Evolutionary conservation across 2,888 invertebrate species (phyloP), one percentile per base, ranked within the genome.

Genomic region (Polydesmus complanatus): DNA sequence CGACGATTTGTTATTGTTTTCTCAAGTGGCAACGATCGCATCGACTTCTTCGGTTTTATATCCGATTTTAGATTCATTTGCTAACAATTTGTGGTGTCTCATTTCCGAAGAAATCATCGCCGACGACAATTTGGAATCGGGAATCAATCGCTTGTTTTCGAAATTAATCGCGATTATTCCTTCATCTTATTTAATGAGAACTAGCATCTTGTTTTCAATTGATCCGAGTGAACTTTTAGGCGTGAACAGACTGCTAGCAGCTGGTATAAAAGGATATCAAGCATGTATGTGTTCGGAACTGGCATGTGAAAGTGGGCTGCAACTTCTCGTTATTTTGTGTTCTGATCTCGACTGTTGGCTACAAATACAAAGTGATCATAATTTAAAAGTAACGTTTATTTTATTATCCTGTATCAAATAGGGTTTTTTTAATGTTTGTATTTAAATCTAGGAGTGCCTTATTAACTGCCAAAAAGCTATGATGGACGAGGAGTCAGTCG

Each of bases 281-380:
- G 37, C 37, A 8, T 37, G 37, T 14, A 37, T 37, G 37, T 37
- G 26, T n/a, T 14, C 23, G 3, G 57, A 57, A 19, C 14, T 57
- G 14, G 27, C 25, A 3, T 50, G 57, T 25, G 49, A 50, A 23
- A 50, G 14, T 19, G 50, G 49, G 1, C 8, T 57, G 25, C 50
- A 47, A 18, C 25, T 57, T 18, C 25, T 57, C 21, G 27, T 27
- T 18, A 23, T 57, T 19, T 25, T 57, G 19, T 22, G 49, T 25
- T 25, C 50, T n/a, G 37, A 37, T 50, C 47, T 57, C 5, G 51
- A 57, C 25, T 25, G 19, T 14, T 57, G 57, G 57, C n/a, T 57
- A 11, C 26, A 57, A 1, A 23, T 57, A 5, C 25, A 57, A 50
- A 57, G 57, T 19, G 11, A 37, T 27, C 27, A 50, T 50, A 50